Evolutionary conservation across 2,888 invertebrate species (phyloP), one percentile per base, ranked within the genome.

Genomic region (Spatulosminthurus flaviceps): DNA sequence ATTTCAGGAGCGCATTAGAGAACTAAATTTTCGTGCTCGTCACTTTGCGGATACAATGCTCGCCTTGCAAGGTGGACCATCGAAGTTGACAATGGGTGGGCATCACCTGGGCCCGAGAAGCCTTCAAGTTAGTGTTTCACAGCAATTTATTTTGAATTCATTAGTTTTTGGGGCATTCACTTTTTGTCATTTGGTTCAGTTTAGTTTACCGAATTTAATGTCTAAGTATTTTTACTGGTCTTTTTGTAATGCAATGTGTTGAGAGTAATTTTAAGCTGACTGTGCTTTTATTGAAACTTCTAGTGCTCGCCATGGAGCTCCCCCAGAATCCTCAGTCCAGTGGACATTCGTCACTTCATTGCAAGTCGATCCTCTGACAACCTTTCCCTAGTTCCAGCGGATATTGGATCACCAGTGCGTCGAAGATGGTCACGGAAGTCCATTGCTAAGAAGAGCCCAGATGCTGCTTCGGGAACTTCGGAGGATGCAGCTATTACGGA

Each of bases 241-340:
- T n/a, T n/a, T n/a, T n/a, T n/a, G n/a, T n/a, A n/a, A n/a, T n/a
- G n/a, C n/a, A n/a, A n/a, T n/a, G n/a, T n/a, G n/a, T n/a, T n/a
- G n/a, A n/a, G n/a, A n/a, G n/a, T n/a, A n/a, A n/a, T n/a, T n/a
- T n/a, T n/a, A n/a, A n/a, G n/a, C n/a, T n/a, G n/a, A n/a, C n/a
- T n/a, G n/a, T n/a, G n/a, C n/a, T n/a, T n/a, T n/a, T n/a, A n/a
- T n/a, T n/a, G n/a, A n/a, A n/a, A n/a, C n/a, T n/a, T 77, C 81
- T 83, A 89, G 88, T 88, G 88, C 81, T 88, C 89, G 19, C 89
- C 89, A 0, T 89, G 89, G 89, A 88, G 88, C 81, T 89, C 89
- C 0, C 89, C 89, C 1, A 86, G 88, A 41, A 88, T 89, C 51
- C 86, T 89, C 67, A 88, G 88, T 79, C 89, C 89, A 13, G 89